phyloP scores from a whole-genome alignment of 2,888 invertebrate species.

The Parapristionchus giblindavisi region DNA sequence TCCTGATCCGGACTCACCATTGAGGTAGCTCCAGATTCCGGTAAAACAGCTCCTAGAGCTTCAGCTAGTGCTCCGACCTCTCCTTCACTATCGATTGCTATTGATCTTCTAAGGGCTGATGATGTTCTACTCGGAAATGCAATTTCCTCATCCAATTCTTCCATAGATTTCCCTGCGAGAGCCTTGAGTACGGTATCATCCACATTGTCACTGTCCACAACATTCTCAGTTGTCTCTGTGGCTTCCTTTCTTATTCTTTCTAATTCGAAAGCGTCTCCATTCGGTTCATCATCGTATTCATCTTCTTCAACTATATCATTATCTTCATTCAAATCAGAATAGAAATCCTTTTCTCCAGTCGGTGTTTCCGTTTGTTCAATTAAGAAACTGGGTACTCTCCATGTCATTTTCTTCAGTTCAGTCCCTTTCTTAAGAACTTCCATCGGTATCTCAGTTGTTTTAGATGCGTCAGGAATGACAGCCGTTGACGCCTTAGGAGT shows the following conservation, averaged over 20 bases:
- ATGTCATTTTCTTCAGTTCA: constrained; percentile 46
- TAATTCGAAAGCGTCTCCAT: constrained; percentile 17
- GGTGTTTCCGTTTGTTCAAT: constrained; percentile 36
- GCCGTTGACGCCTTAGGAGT: background rate
- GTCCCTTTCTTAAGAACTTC: background rate
- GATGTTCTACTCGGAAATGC: no score
- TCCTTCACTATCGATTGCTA: no score
- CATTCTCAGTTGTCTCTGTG: background rate
- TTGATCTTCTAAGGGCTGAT: no score
- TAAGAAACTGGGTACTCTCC: constrained; percentile 44
- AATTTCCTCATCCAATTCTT: no score
- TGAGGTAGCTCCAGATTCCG: no score
- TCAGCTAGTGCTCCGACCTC: no score
- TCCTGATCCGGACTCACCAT: no score
- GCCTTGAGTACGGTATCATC: no score
- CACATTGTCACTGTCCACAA: no score
- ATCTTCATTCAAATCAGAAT: constrained; percentile 4
- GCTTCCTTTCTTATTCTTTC: constrained; percentile 15
- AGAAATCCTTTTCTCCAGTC: constrained; percentile 29
- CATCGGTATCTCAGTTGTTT: background rate
- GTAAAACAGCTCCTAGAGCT: no score
- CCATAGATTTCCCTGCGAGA: no score
- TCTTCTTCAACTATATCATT: no score
- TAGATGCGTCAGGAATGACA: background rate
- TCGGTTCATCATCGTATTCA: constrained; percentile 17